Evolutionary conservation across 2,113 vertebrate species (phyloP), one percentile per base, ranked within the genome.

Genomic region (Alouatta palliata): DNA sequence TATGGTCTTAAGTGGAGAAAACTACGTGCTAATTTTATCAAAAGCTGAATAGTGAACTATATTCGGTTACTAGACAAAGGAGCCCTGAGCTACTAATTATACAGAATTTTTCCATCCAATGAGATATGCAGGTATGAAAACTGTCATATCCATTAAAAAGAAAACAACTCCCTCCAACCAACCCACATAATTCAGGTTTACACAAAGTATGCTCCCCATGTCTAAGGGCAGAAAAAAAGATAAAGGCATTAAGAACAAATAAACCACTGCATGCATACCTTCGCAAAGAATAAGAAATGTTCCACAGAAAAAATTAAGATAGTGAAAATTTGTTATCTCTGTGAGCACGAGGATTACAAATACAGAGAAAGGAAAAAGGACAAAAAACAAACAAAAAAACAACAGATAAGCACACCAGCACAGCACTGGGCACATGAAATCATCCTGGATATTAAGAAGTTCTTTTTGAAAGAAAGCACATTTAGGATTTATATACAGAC

Each of bases 161-260:
- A 81, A 82, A 90, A 88, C 52, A 35, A 68, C 10, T 27, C 27
- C 35, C 12, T 13, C 32, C 52, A 64, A 64, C 52, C 5, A 93
- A 88, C 1, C 23, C n/a, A 89, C 30, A 89, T 66, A 97, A 89
- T 93, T 94, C 79, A 97, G 13, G 21, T 97, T 92, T 81, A 32
- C 21, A 94, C 35, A 92, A 96, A 96, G 87, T 70, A 87, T 61
- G 80, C 21, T 96, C 40, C 40, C 47, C 47, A 32, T 40, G 87
- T 75, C 37, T 87, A 17, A 13, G n/a, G 82, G 8, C 21, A 89
- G 35, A 66, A 76, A 79, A 80, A 61, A 77, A 68, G 66, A 96
- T 27, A 61, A 37, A 91, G 30, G 20, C 95, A 96, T 66, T 64
- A 89, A 73, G 76, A 64, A 75, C 21, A 76, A 45, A 75, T 7